A percentile compares a stretch with the other conserved stretches of the same genome.
These are phyloP conservation scores for Colaptes auratus DNA, from an alignment of 2,113 vertebrate genomes.

Conservation along the genomic window DNA sequence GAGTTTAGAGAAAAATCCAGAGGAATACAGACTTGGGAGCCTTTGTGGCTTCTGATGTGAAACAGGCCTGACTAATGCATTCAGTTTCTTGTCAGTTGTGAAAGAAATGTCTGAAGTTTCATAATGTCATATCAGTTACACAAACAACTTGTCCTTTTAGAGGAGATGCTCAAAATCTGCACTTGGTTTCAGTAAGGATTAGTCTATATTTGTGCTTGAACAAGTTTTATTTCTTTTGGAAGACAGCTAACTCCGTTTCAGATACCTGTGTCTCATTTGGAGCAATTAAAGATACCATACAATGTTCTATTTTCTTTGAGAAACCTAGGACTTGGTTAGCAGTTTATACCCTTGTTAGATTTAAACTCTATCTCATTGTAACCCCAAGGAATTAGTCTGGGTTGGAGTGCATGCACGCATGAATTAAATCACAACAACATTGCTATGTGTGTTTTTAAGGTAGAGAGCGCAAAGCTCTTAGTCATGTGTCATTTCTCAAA, in stretches of 20 bases:
- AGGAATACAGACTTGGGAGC: slow-evolving; percentile 26
- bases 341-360: slow-evolving; percentile 9
- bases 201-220: not conserved
- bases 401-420: not conserved
- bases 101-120: slow-evolving; percentile 61
- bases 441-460: not conserved
- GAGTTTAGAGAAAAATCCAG: slow-evolving; percentile 45
- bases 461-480: not conserved
- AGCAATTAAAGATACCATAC: not conserved
- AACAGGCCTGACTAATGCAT: slow-evolving; percentile 46
- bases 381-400: not conserved
- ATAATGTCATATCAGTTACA: slow-evolving; percentile 45
- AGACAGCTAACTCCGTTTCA: not conserved
- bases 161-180: slow-evolving; percentile 21
- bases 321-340: not conserved
- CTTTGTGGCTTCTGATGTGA: slow-evolving; percentile 57
- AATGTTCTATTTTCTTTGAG: slow-evolving; percentile 30
- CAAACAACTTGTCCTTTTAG: slow-evolving; percentile 41
- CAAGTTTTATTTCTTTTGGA: not conserved
- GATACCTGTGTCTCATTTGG: not conserved
- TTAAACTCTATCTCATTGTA: slow-evolving; percentile 19
- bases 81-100: slow-evolving; percentile 51
- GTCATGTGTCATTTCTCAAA: not conserved
- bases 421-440: slow-evolving; percentile 19
- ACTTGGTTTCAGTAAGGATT: slow-evolving; percentile 9